A percentile compares a stretch with the other conserved stretches of the same genome.
These are phyloP conservation scores for Drosophila mimetica DNA, from an alignment of 2,888 invertebrate species.

Conservation along the genomic window DNA sequence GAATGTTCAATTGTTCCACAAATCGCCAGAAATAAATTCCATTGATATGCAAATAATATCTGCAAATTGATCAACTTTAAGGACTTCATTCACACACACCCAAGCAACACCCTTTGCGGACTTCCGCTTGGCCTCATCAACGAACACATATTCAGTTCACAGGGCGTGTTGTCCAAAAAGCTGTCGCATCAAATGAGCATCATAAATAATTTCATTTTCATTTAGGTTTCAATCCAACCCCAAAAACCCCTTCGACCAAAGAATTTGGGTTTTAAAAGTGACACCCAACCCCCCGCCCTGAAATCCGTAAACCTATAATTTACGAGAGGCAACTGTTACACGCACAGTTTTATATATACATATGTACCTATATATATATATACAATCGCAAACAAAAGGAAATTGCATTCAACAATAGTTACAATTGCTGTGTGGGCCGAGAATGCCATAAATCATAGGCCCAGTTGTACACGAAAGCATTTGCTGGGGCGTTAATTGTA, in stretches of 20 bases:
- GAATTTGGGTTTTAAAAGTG: constrained; percentile 32
- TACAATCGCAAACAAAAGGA: constrained; percentile 41
- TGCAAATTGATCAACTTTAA: not conserved
- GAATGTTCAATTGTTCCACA: not conserved
- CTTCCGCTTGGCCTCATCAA: constrained; percentile 4
- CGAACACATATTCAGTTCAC: not conserved
- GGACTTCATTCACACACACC: too few species aligned
- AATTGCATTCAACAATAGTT: constrained; percentile 52
- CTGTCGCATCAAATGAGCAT: constrained; percentile 72
- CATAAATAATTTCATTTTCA: constrained; percentile 77
- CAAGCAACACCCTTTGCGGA: not conserved
- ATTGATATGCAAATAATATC: not conserved
- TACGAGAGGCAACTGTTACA: constrained; percentile 72
- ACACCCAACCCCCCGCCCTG: not conserved
- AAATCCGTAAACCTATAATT: constrained; percentile 41
- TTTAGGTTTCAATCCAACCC: constrained; percentile 55
- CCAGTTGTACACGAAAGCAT: constrained; percentile 66
- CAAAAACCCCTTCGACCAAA: constrained; percentile 32
- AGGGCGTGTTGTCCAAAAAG: constrained; percentile 56
- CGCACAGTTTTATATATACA: constrained; percentile 12
- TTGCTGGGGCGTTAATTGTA: constrained; percentile 72
- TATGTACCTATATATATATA: not conserved
- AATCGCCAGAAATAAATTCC: not conserved
- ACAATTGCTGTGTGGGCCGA: constrained; percentile 42
- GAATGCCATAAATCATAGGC: constrained; percentile 76